Percentiles rank a stretch among this genome's conserved stretches.
Conservation (phyloP, 2,888 invertebrate species). For the Anagyrus pseudococci region DNA sequence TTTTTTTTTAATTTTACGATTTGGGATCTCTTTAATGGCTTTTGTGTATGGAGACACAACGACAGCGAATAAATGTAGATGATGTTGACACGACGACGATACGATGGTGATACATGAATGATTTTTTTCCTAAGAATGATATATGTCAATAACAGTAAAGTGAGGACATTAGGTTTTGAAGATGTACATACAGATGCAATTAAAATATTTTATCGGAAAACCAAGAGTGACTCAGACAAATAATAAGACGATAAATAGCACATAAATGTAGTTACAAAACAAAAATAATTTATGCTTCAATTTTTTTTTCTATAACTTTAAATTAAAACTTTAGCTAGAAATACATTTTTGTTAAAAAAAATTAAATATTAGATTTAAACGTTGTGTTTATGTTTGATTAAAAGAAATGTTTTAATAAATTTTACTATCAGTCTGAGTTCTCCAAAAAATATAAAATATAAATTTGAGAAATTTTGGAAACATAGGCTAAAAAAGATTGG, state of each 20-base stretch:
- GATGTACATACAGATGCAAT: not conserved
- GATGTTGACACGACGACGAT: conserved; percentile 37
- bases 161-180: not conserved
- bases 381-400: not conserved
- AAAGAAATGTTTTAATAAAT: not conserved
- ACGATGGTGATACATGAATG: too few species aligned
- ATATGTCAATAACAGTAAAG: not conserved
- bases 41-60: conserved; percentile 35
- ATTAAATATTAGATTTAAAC: not conserved
- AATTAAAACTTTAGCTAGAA: not conserved
- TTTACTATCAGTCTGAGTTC: not conserved
- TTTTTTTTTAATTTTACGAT: conserved; percentile 30
- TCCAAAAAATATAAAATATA: not conserved
- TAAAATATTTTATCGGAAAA: not conserved
- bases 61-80: conserved; percentile 34
- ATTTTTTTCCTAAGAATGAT: not conserved
- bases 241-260: not conserved
- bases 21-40: conserved; percentile 36
- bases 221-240: not conserved
- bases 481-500: conserved; percentile 34
- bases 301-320: not conserved
- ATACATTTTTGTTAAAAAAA: not conserved
- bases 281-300: not conserved
- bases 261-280: not conserved
- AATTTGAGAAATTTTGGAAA: not conserved